Evolutionary conservation across 2,797 vertebrate genomes (phyloP).

Genomic region (Danio jaintianensis): DNA sequence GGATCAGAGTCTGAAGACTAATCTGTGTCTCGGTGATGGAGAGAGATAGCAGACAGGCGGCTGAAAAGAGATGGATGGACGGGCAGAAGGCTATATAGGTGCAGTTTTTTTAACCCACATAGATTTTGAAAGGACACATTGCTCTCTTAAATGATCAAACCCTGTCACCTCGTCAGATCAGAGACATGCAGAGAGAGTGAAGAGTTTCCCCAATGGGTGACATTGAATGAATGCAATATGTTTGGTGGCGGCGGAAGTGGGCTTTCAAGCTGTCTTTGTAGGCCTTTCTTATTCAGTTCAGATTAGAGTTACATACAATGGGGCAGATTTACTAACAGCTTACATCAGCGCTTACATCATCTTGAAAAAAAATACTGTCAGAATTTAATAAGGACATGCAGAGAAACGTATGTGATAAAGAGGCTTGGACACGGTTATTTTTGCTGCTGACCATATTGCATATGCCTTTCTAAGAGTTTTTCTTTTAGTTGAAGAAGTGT

Average conservation of each 20-base stretch:
- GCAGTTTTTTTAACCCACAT: slow-evolving; percentile 20
- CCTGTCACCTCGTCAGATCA: background rate
- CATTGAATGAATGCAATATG: background rate
- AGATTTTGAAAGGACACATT: slow-evolving; percentile 25
- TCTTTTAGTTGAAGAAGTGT: too few relatives aligned
- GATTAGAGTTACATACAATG: background rate
- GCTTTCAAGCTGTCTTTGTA: background rate
- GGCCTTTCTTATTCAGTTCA: background rate
- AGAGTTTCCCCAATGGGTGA: background rate
- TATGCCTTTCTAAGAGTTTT: too few relatives aligned
- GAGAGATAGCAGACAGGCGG: slow-evolving; percentile 9
- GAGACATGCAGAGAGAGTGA: slow-evolving; percentile 4
- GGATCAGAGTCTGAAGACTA: slow-evolving; percentile 28
- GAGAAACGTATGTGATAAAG: too few relatives aligned
- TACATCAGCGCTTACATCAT: too few relatives aligned
- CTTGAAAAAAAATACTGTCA: too few relatives aligned
- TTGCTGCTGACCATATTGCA: too few relatives aligned
- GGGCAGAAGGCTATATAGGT: slow-evolving; percentile 38
- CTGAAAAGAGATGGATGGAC: slow-evolving; percentile 21
- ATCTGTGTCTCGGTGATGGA: slow-evolving; percentile 27
- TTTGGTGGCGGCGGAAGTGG: background rate
- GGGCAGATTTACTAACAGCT: too few relatives aligned
- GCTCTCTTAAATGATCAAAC: slow-evolving; percentile 32
- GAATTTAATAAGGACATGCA: too few relatives aligned
- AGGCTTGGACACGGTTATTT: too few relatives aligned